Evolutionary conservation across 2,888 invertebrate species (phyloP).

Genomic region (Pristionchus japonicus): DNA sequence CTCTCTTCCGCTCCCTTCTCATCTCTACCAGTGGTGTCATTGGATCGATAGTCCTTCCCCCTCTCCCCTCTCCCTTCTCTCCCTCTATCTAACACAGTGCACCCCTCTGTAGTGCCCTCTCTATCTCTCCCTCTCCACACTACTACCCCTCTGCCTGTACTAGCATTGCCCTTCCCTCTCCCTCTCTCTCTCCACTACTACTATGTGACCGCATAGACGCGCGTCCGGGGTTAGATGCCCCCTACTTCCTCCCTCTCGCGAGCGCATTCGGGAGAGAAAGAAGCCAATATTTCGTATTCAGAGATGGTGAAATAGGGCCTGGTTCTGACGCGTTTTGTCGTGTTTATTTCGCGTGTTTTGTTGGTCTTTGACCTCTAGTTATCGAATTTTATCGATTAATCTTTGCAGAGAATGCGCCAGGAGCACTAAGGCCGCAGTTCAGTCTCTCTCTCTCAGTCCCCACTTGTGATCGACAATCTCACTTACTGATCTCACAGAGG

Average conservation of each 20-base stretch:
- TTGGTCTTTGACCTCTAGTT: not conserved
- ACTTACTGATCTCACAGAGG: slow-evolving; percentile 43
- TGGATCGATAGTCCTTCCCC: slow-evolving; percentile 12
- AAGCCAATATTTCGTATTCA: not conserved
- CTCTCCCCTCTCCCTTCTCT: not conserved
- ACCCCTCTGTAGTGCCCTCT: not conserved
- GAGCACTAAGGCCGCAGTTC: slow-evolving; percentile 11
- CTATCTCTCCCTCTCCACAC: not conserved
- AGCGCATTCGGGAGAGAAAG: not conserved
- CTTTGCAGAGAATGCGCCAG: slow-evolving; percentile 36
- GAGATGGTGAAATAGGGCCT: not conserved
- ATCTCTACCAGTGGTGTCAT: not conserved
- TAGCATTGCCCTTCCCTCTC: slow-evolving; percentile 24
- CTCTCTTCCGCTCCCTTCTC: not conserved
- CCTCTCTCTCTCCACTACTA: not conserved
- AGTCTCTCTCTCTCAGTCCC: not conserved
- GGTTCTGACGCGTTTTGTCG: not conserved
- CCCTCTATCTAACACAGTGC: not conserved
- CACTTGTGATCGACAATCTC: slow-evolving; percentile 12
- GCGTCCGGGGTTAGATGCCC: not conserved
- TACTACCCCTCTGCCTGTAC: not conserved
- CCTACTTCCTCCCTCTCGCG: not conserved
- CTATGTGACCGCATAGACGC: not conserved
- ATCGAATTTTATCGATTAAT: not conserved
- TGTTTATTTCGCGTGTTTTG: not conserved